Evolutionary conservation across 1,140 invertebrate genomes (phyloP).

Genomic region (Coptotermes formosanus): DNA sequence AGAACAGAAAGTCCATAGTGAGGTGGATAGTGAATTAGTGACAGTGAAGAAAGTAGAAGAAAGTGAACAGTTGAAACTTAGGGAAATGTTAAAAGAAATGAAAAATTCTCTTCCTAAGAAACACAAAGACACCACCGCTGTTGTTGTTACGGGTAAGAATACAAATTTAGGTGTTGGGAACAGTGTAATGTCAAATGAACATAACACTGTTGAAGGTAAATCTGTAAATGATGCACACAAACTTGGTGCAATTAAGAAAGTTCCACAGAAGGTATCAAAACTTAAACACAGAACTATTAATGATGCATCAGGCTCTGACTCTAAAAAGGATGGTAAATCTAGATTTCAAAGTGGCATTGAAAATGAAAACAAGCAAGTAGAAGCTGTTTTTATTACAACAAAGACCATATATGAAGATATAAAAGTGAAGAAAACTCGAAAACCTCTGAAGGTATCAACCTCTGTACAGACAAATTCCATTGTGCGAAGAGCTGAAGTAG

Average conservation of each 20-base stretch:
- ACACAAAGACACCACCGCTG: conserved; percentile 21
- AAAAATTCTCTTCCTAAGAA: conserved; percentile 63
- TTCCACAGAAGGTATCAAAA: conserved; percentile 26
- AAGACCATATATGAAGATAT: conserved; percentile 41
- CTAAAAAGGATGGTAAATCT: background rate
- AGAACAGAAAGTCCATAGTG: conserved; percentile 20
- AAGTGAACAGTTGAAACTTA: conserved; percentile 55
- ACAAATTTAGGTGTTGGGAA: background rate
- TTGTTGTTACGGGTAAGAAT: background rate
- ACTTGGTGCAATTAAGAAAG: conserved; percentile 34
- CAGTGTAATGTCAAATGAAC: background rate
- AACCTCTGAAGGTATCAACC: conserved; percentile 51
- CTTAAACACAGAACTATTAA: background rate
- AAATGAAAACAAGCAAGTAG: conserved; percentile 33
- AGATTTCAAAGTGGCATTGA: conserved; percentile 24
- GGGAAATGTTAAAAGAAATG: conserved; percentile 65
- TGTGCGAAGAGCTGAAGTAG: conserved; percentile 43
- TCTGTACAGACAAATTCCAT: conserved; percentile 53
- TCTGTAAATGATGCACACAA: background rate
- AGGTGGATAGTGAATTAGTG: conserved; percentile 37
- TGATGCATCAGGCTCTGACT: background rate
- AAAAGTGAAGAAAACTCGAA: conserved; percentile 39
- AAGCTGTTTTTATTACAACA: conserved; percentile 39
- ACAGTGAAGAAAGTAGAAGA: conserved; percentile 43
- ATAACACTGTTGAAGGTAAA: background rate